A percentile compares a stretch with the other conserved stretches of the same genome.
Evolutionary conservation across 1,140 invertebrate genomes (phyloP).

Genomic region (Meteorus sp.): DNA sequence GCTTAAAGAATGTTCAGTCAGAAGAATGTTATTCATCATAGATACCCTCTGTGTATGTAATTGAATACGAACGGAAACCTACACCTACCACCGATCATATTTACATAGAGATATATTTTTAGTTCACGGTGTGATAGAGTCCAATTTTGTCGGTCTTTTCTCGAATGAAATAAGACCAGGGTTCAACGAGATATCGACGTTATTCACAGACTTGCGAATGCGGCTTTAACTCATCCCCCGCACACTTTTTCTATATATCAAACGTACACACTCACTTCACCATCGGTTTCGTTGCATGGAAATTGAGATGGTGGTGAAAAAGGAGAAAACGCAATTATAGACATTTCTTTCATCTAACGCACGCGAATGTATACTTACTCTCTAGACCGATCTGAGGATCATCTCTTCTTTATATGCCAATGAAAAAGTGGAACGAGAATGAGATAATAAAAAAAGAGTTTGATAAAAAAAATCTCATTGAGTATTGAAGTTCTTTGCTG

Average conservation of each 20-base stretch:
- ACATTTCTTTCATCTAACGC: slow-evolving; percentile 37
- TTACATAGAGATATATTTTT: not conserved
- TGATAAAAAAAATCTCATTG: no score
- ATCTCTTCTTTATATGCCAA: slow-evolving; percentile 27
- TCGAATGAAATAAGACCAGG: slow-evolving; percentile 1
- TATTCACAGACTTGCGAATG: slow-evolving; percentile 30
- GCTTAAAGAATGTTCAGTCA: not conserved
- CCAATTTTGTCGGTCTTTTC: slow-evolving; percentile 34
- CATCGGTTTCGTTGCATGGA: no score
- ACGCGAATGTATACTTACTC: slow-evolving; percentile 31
- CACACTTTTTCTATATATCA: no score
- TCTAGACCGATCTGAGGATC: slow-evolving; percentile 37
- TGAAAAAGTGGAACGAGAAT: no score
- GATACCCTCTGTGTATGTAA: not conserved
- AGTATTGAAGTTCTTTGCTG: no score
- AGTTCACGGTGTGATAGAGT: slow-evolving; percentile 24
- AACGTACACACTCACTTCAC: no score
- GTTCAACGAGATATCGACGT: slow-evolving; percentile 36
- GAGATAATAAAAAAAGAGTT: no score
- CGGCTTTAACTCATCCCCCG: slow-evolving; percentile 34
- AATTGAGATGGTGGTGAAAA: no score
- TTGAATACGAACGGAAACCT: slow-evolving; percentile 3
- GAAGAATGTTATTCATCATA: not conserved
- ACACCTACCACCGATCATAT: not conserved
- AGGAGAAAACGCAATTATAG: slow-evolving; percentile 43